These are phyloP conservation scores for Epizoanthus fatuus DNA, from an alignment of 92 coral and sea anemone genomes.

Conservation along the genomic window DNA sequence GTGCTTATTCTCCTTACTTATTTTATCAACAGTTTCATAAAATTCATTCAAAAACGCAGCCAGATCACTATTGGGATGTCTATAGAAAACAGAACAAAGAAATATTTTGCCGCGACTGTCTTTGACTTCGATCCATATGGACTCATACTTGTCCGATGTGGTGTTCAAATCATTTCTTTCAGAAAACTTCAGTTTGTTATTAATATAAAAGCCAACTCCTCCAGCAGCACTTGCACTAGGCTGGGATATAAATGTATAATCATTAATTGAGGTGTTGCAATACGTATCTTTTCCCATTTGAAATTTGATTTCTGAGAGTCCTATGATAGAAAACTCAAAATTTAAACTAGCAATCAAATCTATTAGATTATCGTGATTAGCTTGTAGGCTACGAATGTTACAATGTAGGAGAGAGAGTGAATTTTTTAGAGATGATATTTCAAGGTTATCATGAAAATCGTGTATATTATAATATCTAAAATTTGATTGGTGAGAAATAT, in stretches of 20 bases:
- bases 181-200: conserved; percentile 5
- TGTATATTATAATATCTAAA: conserved; percentile 13
- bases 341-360: background rate
- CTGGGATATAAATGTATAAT: conserved; percentile 25
- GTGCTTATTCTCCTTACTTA: conserved; percentile 7
- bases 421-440: background rate
- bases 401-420: conserved; percentile 23
- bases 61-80: conserved; percentile 8
- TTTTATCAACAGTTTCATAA: conserved; percentile 13
- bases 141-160: background rate
- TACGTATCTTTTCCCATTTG: background rate
- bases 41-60: conserved; percentile 5
- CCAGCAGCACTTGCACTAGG: conserved; percentile 22
- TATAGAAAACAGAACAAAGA: background rate
- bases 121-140: background rate
- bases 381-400: conserved; percentile 9
- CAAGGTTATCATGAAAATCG: conserved; percentile 37
- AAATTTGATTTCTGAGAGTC: conserved; percentile 2
- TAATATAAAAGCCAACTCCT: conserved; percentile 36
- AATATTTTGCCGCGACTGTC: background rate
- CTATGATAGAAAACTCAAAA: conserved; percentile 25
- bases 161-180: background rate
- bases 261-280: background rate
- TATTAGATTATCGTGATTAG: conserved; percentile 25
- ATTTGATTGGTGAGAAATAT: conserved; percentile 1